phyloP scores from a whole-genome alignment of 1,140 invertebrate genomes.

The Bradysia coprophila region DNA sequence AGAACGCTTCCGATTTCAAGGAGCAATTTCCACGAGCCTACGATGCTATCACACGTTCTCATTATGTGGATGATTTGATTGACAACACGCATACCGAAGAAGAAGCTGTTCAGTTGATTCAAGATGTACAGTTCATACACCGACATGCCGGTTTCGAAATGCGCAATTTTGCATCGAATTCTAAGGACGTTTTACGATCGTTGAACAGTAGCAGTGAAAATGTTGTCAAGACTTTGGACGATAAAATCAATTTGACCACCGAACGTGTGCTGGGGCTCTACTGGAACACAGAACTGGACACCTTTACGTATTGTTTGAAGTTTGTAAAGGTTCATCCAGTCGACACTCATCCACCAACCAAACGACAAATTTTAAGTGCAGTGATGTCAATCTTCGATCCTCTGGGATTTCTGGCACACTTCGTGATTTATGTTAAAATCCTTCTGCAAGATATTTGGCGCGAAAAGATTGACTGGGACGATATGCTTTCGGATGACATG shows the following conservation, averaged over 20 bases:
- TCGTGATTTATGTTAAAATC: slow-evolving; percentile 12
- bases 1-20: slow-evolving; percentile 10
- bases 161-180: slow-evolving; percentile 4
- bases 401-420: slow-evolving; percentile 14
- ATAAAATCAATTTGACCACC: too few relatives aligned
- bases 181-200: background rate
- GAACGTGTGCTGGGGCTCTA: too few relatives aligned
- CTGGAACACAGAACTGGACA: too few relatives aligned
- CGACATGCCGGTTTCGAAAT: slow-evolving; percentile 9
- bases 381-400: slow-evolving; percentile 17
- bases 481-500: too few relatives aligned
- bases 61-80: slow-evolving; percentile 22
- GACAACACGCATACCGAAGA: slow-evolving; percentile 11
- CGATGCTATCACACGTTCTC: slow-evolving; percentile 9
- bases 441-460: slow-evolving; percentile 20
- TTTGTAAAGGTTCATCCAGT: too few relatives aligned
- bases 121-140: slow-evolving; percentile 12
- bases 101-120: slow-evolving; percentile 9
- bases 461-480: slow-evolving; percentile 15
- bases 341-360: too few relatives aligned
- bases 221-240: too few relatives aligned
- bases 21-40: slow-evolving; percentile 9
- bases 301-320: too few relatives aligned
- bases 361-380: slow-evolving; percentile 6
- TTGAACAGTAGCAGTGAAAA: too few relatives aligned